Evolutionary conservation across 1,140 invertebrate genomes (phyloP), one percentile per base, ranked within the genome.

Genomic region (Caerostris extrusa): DNA sequence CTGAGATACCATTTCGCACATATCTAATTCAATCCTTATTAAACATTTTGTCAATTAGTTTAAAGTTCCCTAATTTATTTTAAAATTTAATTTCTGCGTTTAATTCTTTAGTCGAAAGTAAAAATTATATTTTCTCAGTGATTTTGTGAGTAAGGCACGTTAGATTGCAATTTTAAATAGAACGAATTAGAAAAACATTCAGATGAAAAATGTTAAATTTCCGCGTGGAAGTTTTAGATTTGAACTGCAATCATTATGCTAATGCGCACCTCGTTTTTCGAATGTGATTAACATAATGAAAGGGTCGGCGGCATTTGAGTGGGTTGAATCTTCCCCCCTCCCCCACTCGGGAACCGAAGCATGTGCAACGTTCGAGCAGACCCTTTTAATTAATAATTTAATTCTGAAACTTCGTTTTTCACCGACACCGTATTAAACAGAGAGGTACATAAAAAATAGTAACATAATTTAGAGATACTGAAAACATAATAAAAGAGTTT

Each of bases 251-350:
- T 5, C 71, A 77, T 77, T 77, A 77, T 77, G 71, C 71, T 77
- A 77, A 77, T 77, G 10, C 34, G 12, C 53, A 77, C 53, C 71
- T 77, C 34, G 19, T 77, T 77, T 77, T 77, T 77, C 71, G 71
- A 77, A 77, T 77, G 71, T 77, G 14, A 77, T 77, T 77, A 77
- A 53, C 71, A 77, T 77, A 77, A 77, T 77, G 71, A 77, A 77
- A 77, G 7, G 34, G 50, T 50, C 12, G 8, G 71, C 71, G 34
- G 71, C 71, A 50, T 53, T 77, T 12, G 50, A 77, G 50, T n/a
- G 71, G 67, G 71, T 77, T 77, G 19, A 12, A 5, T 77, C 8
- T 50, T 77, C 12, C 50, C 50, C 71, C 67, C 71, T 50, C 12
- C 53, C 53, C 71, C 34, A 77, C 10, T 50, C 50, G 12, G 34